Conservation (phyloP, 2,888 invertebrate genomes). For the Agrochola lychnidis region DNA sequence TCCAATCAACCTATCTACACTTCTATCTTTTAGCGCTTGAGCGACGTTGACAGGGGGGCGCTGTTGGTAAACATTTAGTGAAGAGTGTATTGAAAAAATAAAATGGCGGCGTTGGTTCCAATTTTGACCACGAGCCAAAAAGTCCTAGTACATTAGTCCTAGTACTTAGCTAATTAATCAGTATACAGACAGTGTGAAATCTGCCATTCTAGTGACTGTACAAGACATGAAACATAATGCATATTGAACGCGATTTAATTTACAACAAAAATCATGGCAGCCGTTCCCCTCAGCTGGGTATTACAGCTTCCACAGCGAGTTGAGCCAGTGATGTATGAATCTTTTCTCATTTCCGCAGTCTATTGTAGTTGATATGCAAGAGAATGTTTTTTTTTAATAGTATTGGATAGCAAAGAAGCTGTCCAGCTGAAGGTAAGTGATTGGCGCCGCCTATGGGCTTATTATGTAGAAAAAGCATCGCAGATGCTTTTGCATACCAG, state of each 20-base stretch:
- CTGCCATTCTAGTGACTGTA: slow-evolving; percentile 5
- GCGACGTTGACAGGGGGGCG: not conserved
- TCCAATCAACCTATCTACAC: no score
- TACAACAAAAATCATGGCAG: slow-evolving; percentile 34
- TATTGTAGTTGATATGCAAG: not conserved
- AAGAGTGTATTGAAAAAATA: not conserved
- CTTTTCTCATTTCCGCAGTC: slow-evolving; percentile 31
- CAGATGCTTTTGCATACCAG: no score
- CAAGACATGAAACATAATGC: slow-evolving; percentile 15
- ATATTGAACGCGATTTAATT: slow-evolving; percentile 42
- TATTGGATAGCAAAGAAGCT: not conserved
- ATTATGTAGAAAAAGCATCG: no score
- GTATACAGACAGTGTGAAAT: slow-evolving; percentile 19
- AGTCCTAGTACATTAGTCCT: not conserved
- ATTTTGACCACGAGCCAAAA: not conserved
- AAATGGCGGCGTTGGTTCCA: not conserved
- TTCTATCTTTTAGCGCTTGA: not conserved
- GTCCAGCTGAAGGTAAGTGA: not conserved
- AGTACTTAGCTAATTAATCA: slow-evolving; percentile 12
- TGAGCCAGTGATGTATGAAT: slow-evolving; percentile 13
- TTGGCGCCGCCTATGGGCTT: no score
- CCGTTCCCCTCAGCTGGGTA: slow-evolving; percentile 29
- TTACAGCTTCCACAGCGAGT: slow-evolving; percentile 20
- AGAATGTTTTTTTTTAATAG: not conserved
- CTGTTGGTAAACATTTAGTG: not conserved